phyloP scores from a whole-genome alignment of 2,797 vertebrate species.

The Rhinatrema bivittatum region DNA sequence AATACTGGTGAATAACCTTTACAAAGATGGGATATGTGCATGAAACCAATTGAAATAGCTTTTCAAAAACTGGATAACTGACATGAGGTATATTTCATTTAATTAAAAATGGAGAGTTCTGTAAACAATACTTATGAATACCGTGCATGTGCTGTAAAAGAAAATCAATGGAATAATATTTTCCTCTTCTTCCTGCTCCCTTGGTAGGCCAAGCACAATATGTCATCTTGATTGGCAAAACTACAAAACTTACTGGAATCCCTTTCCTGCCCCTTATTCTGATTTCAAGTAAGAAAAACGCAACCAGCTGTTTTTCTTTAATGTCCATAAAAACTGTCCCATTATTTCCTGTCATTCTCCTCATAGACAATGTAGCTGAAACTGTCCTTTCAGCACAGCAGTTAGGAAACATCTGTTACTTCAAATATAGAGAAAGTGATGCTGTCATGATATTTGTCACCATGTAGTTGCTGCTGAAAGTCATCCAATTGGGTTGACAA shows the following conservation, averaged over 20 bases:
- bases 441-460: too few relatives aligned
- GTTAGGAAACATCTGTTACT: too few relatives aligned
- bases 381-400: too few relatives aligned
- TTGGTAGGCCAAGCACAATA: constrained; percentile 30
- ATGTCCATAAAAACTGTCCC: too few relatives aligned
- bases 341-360: too few relatives aligned
- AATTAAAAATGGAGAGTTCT: constrained; percentile 39
- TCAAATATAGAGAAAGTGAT: too few relatives aligned
- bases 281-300: too few relatives aligned
- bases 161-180: constrained; percentile 54
- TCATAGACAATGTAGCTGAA: too few relatives aligned
- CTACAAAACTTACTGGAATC: constrained; percentile 6
- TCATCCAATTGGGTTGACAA: too few relatives aligned
- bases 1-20: background rate
- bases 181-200: constrained; percentile 34
- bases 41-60: constrained; percentile 20
- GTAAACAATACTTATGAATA: constrained; percentile 43
- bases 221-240: constrained; percentile 37
- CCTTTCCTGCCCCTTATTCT: background rate
- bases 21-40: background rate
- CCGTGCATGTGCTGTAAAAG: constrained; percentile 37
- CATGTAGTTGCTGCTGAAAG: too few relatives aligned
- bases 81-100: constrained; percentile 37
- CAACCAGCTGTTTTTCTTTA: too few relatives aligned
- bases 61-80: constrained; percentile 28